Percentiles rank a stretch among this genome's conserved stretches.
phyloP scores from a whole-genome alignment of 2,888 invertebrate species.

The Perithous albicinctus region DNA sequence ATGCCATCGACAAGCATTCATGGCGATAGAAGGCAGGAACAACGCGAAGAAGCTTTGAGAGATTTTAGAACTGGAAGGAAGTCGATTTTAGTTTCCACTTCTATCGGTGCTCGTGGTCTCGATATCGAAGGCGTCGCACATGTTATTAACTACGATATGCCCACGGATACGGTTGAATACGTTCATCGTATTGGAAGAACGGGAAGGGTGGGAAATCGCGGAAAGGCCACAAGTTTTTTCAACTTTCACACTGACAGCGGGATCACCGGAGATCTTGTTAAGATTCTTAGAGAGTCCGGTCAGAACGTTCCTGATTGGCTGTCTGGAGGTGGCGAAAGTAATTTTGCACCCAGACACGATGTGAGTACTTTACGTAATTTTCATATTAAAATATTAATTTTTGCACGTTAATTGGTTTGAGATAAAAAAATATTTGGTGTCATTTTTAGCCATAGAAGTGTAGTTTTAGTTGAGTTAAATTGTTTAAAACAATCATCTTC shows the following conservation, averaged over 20 bases:
- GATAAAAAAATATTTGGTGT: too few relatives aligned
- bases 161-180: conserved; percentile 95
- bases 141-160: conserved; percentile 97
- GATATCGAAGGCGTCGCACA: conserved; percentile 95
- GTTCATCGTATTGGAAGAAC: conserved; percentile 98
- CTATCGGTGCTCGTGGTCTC: conserved; percentile 96
- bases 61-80: conserved; percentile 91
- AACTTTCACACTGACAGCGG: conserved; percentile 87
- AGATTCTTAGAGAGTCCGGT: conserved; percentile 91
- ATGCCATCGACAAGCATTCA: conserved; percentile 91
- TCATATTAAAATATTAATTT: conserved; percentile 85
- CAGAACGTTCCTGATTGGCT: conserved; percentile 91
- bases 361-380: conserved; percentile 89
- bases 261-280: conserved; percentile 88
- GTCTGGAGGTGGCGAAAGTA: conserved; percentile 84
- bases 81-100: conserved; percentile 96
- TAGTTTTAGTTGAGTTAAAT: too few relatives aligned
- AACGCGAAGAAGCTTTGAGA: conserved; percentile 89
- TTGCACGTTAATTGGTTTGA: too few relatives aligned
- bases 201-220: conserved; percentile 96
- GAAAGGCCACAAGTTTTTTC: conserved; percentile 94
- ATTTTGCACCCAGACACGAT: conserved; percentile 72
- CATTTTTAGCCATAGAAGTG: too few relatives aligned
- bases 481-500: too few relatives aligned
- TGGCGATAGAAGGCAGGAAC: conserved; percentile 90